These are phyloP conservation scores for Rhinoderma darwinii DNA, from an alignment of 2,113 vertebrate species.

Conservation along the genomic window DNA sequence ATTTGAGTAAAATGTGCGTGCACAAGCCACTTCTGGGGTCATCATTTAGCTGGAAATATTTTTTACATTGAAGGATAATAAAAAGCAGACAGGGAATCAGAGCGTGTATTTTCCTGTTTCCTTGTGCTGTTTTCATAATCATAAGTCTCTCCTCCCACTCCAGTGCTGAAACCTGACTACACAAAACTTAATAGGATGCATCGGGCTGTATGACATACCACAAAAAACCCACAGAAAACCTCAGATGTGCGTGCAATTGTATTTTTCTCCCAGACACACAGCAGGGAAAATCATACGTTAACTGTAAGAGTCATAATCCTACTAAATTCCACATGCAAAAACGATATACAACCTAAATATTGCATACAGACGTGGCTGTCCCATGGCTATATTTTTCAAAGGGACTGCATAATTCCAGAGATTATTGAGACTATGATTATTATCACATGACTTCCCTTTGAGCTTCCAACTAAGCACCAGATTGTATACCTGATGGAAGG, in stretches of 20 bases:
- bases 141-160: constrained; percentile 66
- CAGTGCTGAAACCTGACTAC: constrained; percentile 64
- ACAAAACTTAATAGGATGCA: neutral
- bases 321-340: constrained; percentile 38
- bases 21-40: constrained; percentile 65
- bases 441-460: constrained; percentile 10
- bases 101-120: constrained; percentile 73
- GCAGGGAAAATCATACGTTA: constrained; percentile 39
- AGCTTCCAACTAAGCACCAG: neutral
- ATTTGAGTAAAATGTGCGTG: constrained; percentile 62
- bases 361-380: constrained; percentile 12
- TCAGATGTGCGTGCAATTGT: constrained; percentile 30
- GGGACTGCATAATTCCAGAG: neutral
- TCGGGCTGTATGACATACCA: constrained; percentile 29
- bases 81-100: constrained; percentile 72
- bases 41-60: constrained; percentile 71
- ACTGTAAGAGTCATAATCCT: constrained; percentile 36
- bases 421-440: constrained; percentile 8
- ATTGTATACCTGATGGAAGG: too few species aligned
- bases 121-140: constrained; percentile 69
- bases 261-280: neutral
- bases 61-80: constrained; percentile 73
- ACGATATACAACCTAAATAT: constrained; percentile 1
- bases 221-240: constrained; percentile 32
- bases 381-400: neutral